phyloP scores from a whole-genome alignment of 2,113 vertebrate genomes.

The Procavia capensis region DNA sequence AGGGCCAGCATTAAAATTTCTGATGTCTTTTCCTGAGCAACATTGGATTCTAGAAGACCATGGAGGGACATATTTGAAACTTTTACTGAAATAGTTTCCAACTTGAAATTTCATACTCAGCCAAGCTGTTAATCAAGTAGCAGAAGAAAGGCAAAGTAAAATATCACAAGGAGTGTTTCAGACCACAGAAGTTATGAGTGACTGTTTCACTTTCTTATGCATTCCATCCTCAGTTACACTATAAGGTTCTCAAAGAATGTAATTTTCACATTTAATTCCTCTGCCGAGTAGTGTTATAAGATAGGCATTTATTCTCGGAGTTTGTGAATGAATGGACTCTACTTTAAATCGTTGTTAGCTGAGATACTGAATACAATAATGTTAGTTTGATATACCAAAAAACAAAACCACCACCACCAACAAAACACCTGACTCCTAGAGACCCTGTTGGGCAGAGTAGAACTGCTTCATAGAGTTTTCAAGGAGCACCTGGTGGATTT shows the following conservation, averaged over 20 bases:
- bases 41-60: not conserved
- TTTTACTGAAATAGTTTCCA: not conserved
- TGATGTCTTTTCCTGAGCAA: not conserved
- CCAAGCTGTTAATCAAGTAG: not conserved
- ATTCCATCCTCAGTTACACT: not conserved
- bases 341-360: not conserved
- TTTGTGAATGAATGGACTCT: not conserved
- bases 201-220: constrained; percentile 22
- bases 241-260: not conserved
- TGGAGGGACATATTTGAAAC: not conserved
- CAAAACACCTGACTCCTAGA: too few relatives aligned
- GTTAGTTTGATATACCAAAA: not conserved
- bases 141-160: not conserved
- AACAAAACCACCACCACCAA: too few relatives aligned
- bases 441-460: too few relatives aligned
- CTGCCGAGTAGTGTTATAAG: not conserved
- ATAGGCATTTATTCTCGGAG: not conserved
- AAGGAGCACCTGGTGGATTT: too few relatives aligned
- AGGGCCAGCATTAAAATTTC: not conserved
- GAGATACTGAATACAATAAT: not conserved
- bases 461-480: too few relatives aligned
- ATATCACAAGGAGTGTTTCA: not conserved
- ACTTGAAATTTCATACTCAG: not conserved
- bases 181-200: not conserved
- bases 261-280: constrained; percentile 51